phyloP scores from a whole-genome alignment of 1,140 invertebrate genomes.

The Magallana angulata region DNA sequence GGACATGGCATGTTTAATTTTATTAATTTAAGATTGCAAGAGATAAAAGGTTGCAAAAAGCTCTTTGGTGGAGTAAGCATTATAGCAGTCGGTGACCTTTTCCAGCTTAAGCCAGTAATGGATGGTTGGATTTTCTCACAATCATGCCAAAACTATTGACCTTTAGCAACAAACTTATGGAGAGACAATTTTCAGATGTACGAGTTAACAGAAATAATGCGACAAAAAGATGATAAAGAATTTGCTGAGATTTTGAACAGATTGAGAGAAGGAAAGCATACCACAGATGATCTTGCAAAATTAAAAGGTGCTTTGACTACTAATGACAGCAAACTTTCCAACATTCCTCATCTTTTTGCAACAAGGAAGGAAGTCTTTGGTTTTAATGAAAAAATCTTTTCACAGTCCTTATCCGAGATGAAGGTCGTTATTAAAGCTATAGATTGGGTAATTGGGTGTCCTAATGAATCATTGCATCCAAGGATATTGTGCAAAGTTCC shows the following conservation, averaged over 20 bases:
- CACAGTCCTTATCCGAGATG: neutral
- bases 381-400: neutral
- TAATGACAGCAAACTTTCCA: neutral
- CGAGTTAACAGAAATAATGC: slow-evolving; percentile 61
- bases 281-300: slow-evolving; percentile 37
- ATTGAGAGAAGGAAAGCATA: slow-evolving; percentile 53
- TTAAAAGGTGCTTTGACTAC: neutral
- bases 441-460: slow-evolving; percentile 9
- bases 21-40: slow-evolving; percentile 56
- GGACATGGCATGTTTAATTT: slow-evolving; percentile 57
- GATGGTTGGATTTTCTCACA: slow-evolving; percentile 56
- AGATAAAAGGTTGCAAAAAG: slow-evolving; percentile 50
- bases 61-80: slow-evolving; percentile 61
- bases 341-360: neutral
- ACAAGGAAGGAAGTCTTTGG: neutral
- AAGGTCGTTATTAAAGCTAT: slow-evolving; percentile 1
- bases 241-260: slow-evolving; percentile 59
- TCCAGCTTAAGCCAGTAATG: slow-evolving; percentile 60
- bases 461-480: neutral
- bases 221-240: slow-evolving; percentile 53
- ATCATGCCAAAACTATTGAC: slow-evolving; percentile 27
- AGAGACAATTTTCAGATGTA: slow-evolving; percentile 55
- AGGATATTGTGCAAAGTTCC: neutral
- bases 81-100: slow-evolving; percentile 63
- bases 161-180: slow-evolving; percentile 59